Evolutionary conservation across 2,888 invertebrate species (phyloP).

Genomic region (Xestia xanthographa): DNA sequence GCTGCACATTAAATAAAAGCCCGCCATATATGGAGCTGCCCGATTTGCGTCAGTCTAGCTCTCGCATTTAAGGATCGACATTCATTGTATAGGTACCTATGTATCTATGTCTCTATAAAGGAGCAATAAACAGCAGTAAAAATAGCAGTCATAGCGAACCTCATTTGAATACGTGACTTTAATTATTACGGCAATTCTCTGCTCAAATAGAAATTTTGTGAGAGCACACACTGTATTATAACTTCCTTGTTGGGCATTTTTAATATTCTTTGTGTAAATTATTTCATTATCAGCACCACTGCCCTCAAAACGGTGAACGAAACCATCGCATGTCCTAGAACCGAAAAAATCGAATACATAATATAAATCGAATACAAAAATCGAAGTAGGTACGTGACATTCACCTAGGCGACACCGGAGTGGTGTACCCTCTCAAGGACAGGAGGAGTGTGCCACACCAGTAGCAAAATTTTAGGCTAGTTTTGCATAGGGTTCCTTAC

Average conservation of each 20-base stretch:
- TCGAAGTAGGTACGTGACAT: neutral
- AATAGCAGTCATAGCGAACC: neutral
- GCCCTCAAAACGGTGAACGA: neutral
- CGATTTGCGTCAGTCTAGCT: conserved; percentile 45
- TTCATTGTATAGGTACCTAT: conserved; percentile 22
- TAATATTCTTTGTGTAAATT: neutral
- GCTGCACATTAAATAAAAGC: conserved; percentile 45
- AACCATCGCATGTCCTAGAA: neutral
- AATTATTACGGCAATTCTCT: neutral
- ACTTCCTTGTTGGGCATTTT: neutral
- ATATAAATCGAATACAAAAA: too few relatives aligned
- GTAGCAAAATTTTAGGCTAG: neutral
- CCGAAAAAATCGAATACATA: too few relatives aligned
- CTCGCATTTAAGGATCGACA: conserved; percentile 45
- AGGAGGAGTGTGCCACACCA: neutral
- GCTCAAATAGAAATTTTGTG: neutral
- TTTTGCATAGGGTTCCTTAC: neutral
- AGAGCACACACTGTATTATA: neutral
- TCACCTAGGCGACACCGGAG: neutral
- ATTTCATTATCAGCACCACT: neutral
- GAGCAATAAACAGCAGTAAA: conserved; percentile 4
- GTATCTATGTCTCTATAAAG: neutral
- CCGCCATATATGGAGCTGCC: conserved; percentile 29
- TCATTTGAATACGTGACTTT: neutral
- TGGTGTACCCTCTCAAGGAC: neutral